Conservation (phyloP, 2,888 invertebrate genomes). For the Alloplasta piceator region DNA sequence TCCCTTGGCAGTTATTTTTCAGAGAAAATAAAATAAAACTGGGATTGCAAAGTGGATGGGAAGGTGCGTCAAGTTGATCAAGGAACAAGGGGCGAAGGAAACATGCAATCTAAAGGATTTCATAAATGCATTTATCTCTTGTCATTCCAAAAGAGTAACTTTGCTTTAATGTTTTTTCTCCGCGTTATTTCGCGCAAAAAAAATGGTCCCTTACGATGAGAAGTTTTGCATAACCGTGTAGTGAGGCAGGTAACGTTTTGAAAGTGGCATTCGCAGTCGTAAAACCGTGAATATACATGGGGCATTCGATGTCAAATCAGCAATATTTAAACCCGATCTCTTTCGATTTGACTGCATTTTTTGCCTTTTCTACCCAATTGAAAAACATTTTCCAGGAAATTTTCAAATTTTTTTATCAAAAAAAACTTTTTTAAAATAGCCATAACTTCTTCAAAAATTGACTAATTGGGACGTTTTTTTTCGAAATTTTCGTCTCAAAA, state of each 20-base stretch:
- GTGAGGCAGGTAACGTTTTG: not conserved
- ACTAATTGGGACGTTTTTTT: too few relatives aligned
- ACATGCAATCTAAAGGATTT: not conserved
- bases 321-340: too few relatives aligned
- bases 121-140: constrained; percentile 5
- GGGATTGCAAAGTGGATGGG: not conserved
- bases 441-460: too few relatives aligned
- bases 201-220: constrained; percentile 1
- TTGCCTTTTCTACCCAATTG: too few relatives aligned
- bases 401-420: too few relatives aligned
- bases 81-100: not conserved
- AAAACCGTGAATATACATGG: constrained; percentile 37
- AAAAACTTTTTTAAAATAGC: too few relatives aligned
- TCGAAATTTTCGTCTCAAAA: too few relatives aligned
- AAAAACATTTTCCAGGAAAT: too few relatives aligned
- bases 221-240: constrained; percentile 6
- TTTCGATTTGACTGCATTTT: too few relatives aligned
- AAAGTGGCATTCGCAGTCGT: constrained; percentile 40
- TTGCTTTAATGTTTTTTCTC: constrained; percentile 8
- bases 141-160: not conserved
- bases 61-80: constrained; percentile 6
- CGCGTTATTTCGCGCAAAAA: not conserved
- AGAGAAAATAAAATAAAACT: not conserved
- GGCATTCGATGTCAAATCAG: too few relatives aligned
- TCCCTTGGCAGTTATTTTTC: too few relatives aligned